Conservation (phyloP, 2,113 vertebrate genomes). For the Centropus bengalensis region DNA sequence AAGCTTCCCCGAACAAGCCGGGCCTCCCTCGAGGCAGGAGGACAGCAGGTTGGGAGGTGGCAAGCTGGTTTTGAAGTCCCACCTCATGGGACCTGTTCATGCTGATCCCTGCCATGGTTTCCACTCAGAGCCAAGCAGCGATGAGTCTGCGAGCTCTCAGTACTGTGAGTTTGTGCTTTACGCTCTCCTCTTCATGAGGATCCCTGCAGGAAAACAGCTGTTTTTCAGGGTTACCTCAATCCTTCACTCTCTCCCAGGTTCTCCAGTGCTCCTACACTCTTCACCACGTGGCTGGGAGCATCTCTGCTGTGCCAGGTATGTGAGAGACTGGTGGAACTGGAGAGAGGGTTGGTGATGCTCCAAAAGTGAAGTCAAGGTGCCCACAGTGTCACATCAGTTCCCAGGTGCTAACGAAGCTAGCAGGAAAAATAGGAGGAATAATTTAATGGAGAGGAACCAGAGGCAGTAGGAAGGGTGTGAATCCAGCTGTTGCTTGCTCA, state of each 20-base stretch:
- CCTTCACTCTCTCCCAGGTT: neutral
- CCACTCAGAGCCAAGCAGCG: no score
- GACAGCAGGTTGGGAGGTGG: no score
- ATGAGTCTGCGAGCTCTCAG: no score
- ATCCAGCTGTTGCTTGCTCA: neutral
- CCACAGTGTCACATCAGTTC: fast-evolving
- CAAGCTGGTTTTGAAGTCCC: no score
- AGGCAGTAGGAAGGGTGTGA: neutral
- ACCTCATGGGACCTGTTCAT: no score
- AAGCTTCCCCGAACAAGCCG: neutral
- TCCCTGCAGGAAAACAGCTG: neutral
- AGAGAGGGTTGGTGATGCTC: neutral
- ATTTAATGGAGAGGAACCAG: neutral
- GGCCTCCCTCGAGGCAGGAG: no score
- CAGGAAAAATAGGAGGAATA: neutral
- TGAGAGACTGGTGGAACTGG: neutral
- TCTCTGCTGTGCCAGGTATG: neutral
- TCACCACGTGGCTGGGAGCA: fast-evolving
- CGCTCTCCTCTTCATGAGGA: no score
- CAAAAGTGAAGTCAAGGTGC: neutral
- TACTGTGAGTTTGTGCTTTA: no score
- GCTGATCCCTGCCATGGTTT: no score
- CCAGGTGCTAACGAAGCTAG: neutral
- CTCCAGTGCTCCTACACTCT: neutral
- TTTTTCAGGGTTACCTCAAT: neutral